Percentiles rank a stretch among this genome's conserved stretches.
These are phyloP conservation scores for Acridotheres tristis DNA, from an alignment of 2,797 vertebrate genomes.

Conservation along the genomic window DNA sequence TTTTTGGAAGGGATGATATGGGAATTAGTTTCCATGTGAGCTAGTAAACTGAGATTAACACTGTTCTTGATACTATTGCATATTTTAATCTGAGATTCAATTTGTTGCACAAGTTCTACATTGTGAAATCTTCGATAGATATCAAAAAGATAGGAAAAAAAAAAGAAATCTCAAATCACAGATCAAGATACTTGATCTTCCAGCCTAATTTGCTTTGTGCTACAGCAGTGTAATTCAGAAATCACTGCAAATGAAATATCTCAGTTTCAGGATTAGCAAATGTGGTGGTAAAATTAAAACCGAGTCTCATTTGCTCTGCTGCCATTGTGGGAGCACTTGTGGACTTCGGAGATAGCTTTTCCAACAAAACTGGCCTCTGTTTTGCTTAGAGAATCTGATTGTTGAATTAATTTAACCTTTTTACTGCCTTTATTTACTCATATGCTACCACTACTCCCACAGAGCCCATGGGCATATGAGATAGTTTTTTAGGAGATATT, in stretches of 20 bases:
- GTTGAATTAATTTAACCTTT: not conserved
- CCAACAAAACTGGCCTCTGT: not conserved
- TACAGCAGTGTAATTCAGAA: not conserved
- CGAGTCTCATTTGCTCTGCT: accelerated
- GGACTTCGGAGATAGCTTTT: not conserved
- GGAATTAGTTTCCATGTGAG: constrained; percentile 43
- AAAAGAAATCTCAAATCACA: not conserved
- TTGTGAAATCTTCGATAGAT: not conserved
- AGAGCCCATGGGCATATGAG: not conserved
- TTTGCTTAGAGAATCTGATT: constrained; percentile 12
- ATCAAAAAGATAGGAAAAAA: not conserved
- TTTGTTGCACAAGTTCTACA: not conserved
- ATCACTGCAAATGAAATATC: not conserved
- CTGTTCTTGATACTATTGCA: not conserved
- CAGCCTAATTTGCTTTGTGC: not conserved
- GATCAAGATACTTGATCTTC: not conserved
- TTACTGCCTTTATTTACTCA: not conserved
- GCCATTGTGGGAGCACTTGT: not conserved
- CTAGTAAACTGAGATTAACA: constrained; percentile 32
- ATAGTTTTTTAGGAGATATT: not conserved
- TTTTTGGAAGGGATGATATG: constrained; percentile 54
- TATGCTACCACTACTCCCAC: not conserved
- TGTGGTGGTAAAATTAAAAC: not conserved
- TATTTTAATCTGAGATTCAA: constrained; percentile 25
- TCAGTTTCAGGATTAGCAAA: not conserved